phyloP scores from a whole-genome alignment of 2,888 invertebrate genomes.

The Andrena dorsata region DNA sequence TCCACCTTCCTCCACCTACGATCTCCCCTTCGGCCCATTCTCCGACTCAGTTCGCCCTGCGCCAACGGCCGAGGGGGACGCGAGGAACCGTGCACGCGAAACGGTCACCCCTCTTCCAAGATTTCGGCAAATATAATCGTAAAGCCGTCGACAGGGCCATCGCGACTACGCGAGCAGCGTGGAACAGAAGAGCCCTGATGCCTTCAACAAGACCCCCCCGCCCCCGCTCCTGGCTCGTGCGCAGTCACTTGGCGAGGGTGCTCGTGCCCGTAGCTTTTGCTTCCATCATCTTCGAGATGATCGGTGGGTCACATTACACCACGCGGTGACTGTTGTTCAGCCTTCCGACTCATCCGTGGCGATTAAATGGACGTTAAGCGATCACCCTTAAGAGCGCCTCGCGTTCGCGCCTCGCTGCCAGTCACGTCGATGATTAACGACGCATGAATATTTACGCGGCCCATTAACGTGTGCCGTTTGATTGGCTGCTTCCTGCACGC shows the following conservation, averaged over 20 bases:
- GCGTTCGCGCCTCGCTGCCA: conserved; percentile 52
- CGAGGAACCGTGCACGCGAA: conserved; percentile 36
- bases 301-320: not conserved
- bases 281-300: not conserved
- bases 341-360: conserved; percentile 54
- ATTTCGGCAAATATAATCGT: conserved; percentile 70
- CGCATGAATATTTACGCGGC: conserved; percentile 75
- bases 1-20: conserved; percentile 64
- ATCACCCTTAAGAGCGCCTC: conserved; percentile 71
- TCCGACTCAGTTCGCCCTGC: conserved; percentile 39
- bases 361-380: conserved; percentile 76
- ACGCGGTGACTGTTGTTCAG: not conserved
- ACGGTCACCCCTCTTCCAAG: conserved; percentile 46
- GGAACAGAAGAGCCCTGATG: not conserved
- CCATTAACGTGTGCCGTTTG: conserved; percentile 44
- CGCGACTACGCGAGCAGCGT: conserved; percentile 31
- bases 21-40: conserved; percentile 55
- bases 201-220: not conserved
- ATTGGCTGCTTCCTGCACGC: conserved; percentile 36
- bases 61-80: conserved; percentile 44
- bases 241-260: not conserved
- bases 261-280: not conserved
- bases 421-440: conserved; percentile 69
- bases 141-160: conserved; percentile 63
- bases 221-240: not conserved